Evolutionary conservation across 2,113 vertebrate species (phyloP).

Genomic region (Nesogale talazaci): DNA sequence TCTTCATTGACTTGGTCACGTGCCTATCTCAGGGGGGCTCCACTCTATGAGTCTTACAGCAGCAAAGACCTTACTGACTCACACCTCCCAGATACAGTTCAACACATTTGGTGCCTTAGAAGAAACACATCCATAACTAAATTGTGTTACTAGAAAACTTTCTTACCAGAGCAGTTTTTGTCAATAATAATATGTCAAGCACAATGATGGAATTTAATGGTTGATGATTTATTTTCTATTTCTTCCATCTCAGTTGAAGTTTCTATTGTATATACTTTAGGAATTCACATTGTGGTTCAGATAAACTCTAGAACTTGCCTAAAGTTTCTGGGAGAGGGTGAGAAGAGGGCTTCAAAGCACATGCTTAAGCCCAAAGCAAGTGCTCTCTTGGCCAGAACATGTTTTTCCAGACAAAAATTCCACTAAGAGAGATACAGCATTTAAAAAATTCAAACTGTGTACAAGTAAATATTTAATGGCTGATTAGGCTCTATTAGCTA

Average conservation of each 20-base stretch:
- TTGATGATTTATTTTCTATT: neutral
- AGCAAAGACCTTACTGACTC: neutral
- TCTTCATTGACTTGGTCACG: neutral
- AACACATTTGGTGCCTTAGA: neutral
- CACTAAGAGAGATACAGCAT: neutral
- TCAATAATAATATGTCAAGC: neutral
- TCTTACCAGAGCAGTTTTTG: neutral
- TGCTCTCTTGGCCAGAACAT: neutral
- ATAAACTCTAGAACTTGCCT: neutral
- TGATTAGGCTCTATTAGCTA: too few species aligned
- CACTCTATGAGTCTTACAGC: neutral
- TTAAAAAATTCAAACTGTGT: too few species aligned
- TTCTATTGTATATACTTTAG: neutral
- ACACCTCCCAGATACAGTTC: neutral
- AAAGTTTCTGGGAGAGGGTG: neutral
- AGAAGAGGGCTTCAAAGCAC: neutral
- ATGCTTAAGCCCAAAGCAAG: neutral
- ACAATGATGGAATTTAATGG: neutral
- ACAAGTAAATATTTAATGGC: too few species aligned
- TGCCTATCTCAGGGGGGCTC: neutral
- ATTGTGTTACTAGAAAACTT: neutral
- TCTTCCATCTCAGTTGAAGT: neutral
- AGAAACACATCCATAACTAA: neutral
- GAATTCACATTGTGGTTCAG: neutral
- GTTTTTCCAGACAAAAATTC: neutral